phyloP scores from a whole-genome alignment of 2,888 invertebrate genomes.

The Ceramica pisi region DNA sequence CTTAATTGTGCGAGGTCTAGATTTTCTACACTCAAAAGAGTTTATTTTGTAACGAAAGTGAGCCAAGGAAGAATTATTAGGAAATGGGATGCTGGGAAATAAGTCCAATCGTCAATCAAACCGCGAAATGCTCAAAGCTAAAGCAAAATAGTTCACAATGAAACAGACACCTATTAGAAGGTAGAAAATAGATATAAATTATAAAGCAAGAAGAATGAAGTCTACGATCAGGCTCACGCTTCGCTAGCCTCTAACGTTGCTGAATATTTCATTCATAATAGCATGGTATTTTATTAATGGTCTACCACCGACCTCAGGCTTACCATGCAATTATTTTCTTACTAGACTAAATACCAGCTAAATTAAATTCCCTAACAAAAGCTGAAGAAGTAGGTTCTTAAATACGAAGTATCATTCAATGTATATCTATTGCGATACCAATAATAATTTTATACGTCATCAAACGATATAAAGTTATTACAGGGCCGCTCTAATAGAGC shows the following conservation, averaged over 20 bases:
- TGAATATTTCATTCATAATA: constrained; percentile 47
- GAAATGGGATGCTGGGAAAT: background rate
- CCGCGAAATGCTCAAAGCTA: background rate
- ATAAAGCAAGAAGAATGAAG: constrained; percentile 13
- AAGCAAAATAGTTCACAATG: background rate
- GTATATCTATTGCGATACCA: constrained; percentile 16
- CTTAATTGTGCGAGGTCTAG: background rate
- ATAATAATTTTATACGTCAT: constrained; percentile 46
- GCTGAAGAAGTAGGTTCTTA: background rate
- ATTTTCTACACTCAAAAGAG: background rate
- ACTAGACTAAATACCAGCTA: constrained; percentile 32
- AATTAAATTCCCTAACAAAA: constrained; percentile 20
- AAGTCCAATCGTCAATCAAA: background rate
- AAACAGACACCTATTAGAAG: constrained; percentile 6
- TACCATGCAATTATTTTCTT: constrained; percentile 40
- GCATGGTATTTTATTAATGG: constrained; percentile 41
- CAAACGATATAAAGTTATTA: constrained; percentile 48
- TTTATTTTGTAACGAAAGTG: background rate
- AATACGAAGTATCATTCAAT: constrained; percentile 38
- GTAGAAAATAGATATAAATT: constrained; percentile 25
- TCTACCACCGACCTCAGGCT: constrained; percentile 17
- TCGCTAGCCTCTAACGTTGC: constrained; percentile 29
- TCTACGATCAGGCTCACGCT: constrained; percentile 1
- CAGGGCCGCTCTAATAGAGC: constrained; percentile 23
- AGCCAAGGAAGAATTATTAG: background rate